Evolutionary conservation across 2,888 invertebrate genomes (phyloP), one percentile per base, ranked within the genome.

Genomic region (Suillia variegata): DNA sequence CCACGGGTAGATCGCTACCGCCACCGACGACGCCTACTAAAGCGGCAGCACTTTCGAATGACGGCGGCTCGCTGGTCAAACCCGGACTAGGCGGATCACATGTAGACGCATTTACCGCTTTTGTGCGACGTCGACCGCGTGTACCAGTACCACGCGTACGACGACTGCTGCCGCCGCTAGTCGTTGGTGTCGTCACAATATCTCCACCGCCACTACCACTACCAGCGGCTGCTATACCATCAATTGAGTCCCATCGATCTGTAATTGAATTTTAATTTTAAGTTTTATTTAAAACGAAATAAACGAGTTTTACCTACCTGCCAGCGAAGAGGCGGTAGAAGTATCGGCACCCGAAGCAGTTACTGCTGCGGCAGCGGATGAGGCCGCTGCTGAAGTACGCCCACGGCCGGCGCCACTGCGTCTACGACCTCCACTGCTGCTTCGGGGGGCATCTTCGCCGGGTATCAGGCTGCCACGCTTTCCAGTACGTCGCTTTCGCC

Each of bases 21-120:
- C n/a, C n/a, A 22, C 70, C 71, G 13, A 52, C 66, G 12, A 74
- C 74, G 42, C 77, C 80, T 34, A 80, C 82, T 15, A 80, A 79
- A 2, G 81, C 81, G 5, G 82, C 82, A 15, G 80, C 82, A 56
- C 79, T 79, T 66, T 82, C 82, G 63, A 82, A 82, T 15, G 82
- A 82, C 58, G 82, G 82, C 62, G 82, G 82, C 67, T 82, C 82
- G 34, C 74, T 75, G 59, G 73, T 76, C 63, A 78, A 66, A 21
- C 79, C 78, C 45, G 78, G 79, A 65, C 80, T 79, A 26, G 70
- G 70, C 56, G 79, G 79, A 73, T 77, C 71, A 67, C 77, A 73
- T 63, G 66, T 62, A 22, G 54, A 56, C 13, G 64, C 53, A 33
- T 59, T 61, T n/a, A 61, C 63, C 15, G 59, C 74, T 51, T 77